phyloP scores from a whole-genome alignment of 2,113 vertebrate genomes.

The Patagioenas fasciata region DNA sequence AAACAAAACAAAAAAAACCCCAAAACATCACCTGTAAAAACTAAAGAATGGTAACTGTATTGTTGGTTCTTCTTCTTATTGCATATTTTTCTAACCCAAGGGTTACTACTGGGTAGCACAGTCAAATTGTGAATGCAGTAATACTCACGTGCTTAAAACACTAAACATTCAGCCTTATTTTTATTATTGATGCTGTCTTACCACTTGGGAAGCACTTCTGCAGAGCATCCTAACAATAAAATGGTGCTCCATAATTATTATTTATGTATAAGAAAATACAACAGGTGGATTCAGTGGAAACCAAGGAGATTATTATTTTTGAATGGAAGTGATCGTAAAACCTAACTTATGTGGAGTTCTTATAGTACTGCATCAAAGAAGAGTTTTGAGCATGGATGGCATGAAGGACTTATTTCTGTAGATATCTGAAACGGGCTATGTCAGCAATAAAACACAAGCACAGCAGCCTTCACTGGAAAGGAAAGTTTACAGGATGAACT shows the following conservation, averaged over 20 bases:
- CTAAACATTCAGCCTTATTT: background rate
- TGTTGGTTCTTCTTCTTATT: background rate
- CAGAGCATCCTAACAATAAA: background rate
- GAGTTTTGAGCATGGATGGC: background rate
- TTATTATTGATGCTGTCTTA: background rate
- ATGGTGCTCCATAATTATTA: background rate
- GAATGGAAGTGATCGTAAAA: background rate
- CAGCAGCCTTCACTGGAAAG: background rate
- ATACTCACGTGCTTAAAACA: background rate
- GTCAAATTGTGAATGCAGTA: background rate
- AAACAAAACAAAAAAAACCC: background rate
- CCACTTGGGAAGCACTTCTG: background rate
- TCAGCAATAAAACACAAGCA: background rate
- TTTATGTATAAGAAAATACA: background rate
- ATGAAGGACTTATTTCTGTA: background rate
- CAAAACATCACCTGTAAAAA: background rate
- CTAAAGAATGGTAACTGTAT: background rate
- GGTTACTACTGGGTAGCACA: background rate
- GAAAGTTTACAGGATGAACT: background rate
- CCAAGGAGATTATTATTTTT: background rate
- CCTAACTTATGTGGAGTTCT: background rate
- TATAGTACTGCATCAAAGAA: background rate
- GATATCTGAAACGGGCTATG: background rate
- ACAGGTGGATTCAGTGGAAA: background rate
- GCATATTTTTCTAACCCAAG: background rate